These are phyloP conservation scores for Coptodon bakossiorum DNA, from an alignment of 2,113 vertebrate genomes.

Conservation along the genomic window DNA sequence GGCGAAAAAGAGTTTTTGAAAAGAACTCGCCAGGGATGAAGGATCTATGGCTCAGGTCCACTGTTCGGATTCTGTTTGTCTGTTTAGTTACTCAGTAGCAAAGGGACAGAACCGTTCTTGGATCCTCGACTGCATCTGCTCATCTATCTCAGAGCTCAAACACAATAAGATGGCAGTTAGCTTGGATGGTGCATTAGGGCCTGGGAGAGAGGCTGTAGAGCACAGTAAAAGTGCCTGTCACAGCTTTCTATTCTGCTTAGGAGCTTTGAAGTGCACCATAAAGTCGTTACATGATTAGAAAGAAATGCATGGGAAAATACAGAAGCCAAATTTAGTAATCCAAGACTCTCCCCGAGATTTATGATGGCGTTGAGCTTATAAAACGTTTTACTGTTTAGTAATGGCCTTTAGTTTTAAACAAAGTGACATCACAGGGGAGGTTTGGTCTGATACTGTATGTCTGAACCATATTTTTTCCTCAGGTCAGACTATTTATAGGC, in stretches of 20 bases:
- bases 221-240: constrained; percentile 34
- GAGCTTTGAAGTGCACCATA: constrained; percentile 29
- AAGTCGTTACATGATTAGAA: constrained; percentile 39
- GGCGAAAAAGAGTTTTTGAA: constrained; percentile 31
- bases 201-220: neutral
- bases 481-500: neutral
- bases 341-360: constrained; percentile 20
- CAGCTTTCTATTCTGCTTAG: constrained; percentile 20
- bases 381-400: constrained; percentile 22
- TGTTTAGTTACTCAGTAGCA: constrained; percentile 20
- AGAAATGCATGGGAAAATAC: constrained; percentile 46
- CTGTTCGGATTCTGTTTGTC: constrained; percentile 17
- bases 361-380: constrained; percentile 15
- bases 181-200: constrained; percentile 23
- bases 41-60: constrained; percentile 34
- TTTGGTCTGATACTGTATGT: neutral
- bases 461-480: neutral
- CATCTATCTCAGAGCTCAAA: constrained; percentile 39
- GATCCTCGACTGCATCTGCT: neutral
- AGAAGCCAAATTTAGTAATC: constrained; percentile 24
- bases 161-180: constrained; percentile 12
- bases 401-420: constrained; percentile 6
- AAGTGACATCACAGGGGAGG: neutral
- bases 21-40: constrained; percentile 18
- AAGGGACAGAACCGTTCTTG: neutral